phyloP scores from a whole-genome alignment of 1,140 invertebrate genomes.

The Lucilia cuprina region DNA sequence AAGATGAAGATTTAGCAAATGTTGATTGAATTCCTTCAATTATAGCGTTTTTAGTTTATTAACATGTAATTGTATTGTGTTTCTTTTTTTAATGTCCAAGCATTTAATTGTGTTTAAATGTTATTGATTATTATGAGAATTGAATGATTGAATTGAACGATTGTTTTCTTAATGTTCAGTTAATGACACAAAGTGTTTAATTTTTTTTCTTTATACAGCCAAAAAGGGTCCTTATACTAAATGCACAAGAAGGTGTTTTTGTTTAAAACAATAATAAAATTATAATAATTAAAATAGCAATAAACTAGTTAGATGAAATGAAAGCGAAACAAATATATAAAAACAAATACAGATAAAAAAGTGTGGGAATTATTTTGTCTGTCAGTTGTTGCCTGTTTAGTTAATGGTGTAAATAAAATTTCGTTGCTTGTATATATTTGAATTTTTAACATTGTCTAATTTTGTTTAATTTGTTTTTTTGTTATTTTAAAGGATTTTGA shows the following conservation, averaged over 20 bases:
- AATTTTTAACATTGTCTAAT: constrained; percentile 15
- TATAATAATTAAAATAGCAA: background rate
- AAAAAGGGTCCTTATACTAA: background rate
- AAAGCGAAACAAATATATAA: background rate
- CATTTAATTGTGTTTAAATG: background rate
- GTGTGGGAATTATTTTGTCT: constrained; percentile 10
- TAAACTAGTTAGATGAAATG: background rate
- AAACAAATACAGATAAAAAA: background rate
- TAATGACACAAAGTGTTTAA: constrained; percentile 1
- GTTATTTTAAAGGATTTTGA: background rate
- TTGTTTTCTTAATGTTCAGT: background rate
- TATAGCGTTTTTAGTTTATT: background rate
- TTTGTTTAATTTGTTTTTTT: background rate
- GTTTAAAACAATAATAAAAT: background rate
- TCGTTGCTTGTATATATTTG: constrained; percentile 32
- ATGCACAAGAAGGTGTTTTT: background rate
- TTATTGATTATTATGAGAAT: background rate
- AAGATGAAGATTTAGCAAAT: background rate
- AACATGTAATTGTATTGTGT: background rate
- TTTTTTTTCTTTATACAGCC: constrained; percentile 9
- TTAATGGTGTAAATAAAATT: constrained; percentile 5
- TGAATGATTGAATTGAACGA: background rate
- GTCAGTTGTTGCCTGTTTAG: background rate
- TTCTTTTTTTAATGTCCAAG: background rate
- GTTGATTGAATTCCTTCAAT: constrained; percentile 13